Evolutionary conservation across 2,113 vertebrate species (phyloP), one percentile per base, ranked within the genome.

Genomic region (Sylvilagus bachmani): DNA sequence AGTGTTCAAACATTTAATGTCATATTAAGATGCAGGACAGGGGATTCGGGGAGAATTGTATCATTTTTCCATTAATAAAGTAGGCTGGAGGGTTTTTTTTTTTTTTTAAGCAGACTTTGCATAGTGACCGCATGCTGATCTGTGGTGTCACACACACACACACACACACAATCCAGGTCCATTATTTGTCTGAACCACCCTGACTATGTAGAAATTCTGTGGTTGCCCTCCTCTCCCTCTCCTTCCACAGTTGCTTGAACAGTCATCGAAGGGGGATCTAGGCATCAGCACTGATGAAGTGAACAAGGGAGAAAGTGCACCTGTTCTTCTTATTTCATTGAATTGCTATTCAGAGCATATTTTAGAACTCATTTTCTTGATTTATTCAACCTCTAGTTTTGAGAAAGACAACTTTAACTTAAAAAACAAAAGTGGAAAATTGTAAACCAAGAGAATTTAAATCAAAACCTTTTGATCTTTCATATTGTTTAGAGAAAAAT

Each of bases 401-500:
- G 36, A 88, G 71, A 89, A 70, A 90, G 38, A 27, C n/a, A 87
- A 77, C 9, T 69, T n/a, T 78, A 64, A 74, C 64, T 4, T 27
- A 70, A 88, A 75, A 91, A 84, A 31, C 73, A 55, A 69, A 93
- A 84, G 22, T 70, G 31, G 53, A 81, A 92, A 73, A 75, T 84
- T 91, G 51, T 69, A 84, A 92, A 38, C 19, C 38, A 66, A 95
- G 69, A 74, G 49, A 91, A 10, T 71, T 91, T 78, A 94, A 14
- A 14, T 64, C 67, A 78, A 79, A 94, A 85, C 33, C 21, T 79
- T 14, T 83, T 95, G 33, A 14, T 83, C 62, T 91, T 89, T 6
- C 16, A 31, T 84, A 53, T 84, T 87, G 51, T 86, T 77, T 81
- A 87, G 62, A 88, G 51, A 93, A 96, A 92, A 91, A 1, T 27